Percentiles rank a stretch among this genome's conserved stretches.
Conservation (phyloP, 2,888 invertebrate species). For the Aphelenchoides bicaudatus region DNA sequence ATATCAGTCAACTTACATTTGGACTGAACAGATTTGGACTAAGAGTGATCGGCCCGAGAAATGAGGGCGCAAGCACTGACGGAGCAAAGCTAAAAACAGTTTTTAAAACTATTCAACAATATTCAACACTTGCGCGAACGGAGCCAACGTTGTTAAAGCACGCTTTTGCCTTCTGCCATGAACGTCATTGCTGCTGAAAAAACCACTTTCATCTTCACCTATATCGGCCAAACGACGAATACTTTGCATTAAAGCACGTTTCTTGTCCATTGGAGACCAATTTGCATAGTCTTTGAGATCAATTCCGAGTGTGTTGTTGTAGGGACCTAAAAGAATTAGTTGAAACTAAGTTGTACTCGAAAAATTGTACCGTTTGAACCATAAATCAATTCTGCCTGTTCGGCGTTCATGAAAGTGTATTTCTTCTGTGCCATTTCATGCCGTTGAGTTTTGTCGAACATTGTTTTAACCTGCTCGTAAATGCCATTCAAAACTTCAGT, state of each 20-base stretch:
- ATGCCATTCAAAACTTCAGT: conserved; percentile 8
- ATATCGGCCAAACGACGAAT: conserved; percentile 25
- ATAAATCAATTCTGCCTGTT: conserved; percentile 40
- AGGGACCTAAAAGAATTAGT: conserved; percentile 21
- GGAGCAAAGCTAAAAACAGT: neutral
- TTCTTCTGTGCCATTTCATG: conserved; percentile 36
- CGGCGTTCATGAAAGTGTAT: conserved; percentile 39
- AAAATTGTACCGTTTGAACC: conserved; percentile 37
- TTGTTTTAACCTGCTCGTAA: conserved; percentile 4
- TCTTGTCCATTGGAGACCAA: conserved; percentile 33
- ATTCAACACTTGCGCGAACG: conserved; percentile 26
- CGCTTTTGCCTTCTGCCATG: conserved; percentile 13
- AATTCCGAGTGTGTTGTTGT: conserved; percentile 27
- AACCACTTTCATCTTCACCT: neutral
- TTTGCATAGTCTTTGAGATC: conserved; percentile 38
- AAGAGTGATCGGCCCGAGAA: conserved; percentile 42
- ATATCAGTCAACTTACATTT: conserved; percentile 20
- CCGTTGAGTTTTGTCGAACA: conserved; percentile 19
- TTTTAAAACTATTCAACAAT: conserved; percentile 15
- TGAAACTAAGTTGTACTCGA: neutral
- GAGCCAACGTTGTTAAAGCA: conserved; percentile 22
- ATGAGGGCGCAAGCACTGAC: conserved; percentile 32
- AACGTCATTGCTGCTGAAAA: neutral
- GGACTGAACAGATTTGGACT: conserved; percentile 49
- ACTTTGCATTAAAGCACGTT: conserved; percentile 31